Evolutionary conservation across 2,113 vertebrate genomes (phyloP).

Genomic region (Cathartes aura): DNA sequence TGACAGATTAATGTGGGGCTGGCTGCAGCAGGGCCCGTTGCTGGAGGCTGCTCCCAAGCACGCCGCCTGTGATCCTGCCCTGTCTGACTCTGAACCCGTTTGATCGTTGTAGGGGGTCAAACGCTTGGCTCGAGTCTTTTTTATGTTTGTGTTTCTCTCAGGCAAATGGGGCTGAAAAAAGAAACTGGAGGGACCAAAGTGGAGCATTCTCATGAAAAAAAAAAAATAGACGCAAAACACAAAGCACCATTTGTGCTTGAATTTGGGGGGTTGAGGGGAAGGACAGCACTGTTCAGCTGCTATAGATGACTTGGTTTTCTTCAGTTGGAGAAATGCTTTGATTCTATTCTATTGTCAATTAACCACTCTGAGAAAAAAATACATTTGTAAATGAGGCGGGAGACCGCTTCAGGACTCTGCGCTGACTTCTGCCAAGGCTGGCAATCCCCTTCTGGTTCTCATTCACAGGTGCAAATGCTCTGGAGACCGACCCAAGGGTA

Average conservation of each 20-base stretch:
- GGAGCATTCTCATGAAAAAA: neutral
- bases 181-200: neutral
- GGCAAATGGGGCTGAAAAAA: neutral
- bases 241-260: neutral
- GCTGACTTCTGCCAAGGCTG: neutral
- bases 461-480: neutral
- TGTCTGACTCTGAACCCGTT: neutral
- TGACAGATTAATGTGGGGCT: neutral
- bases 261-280: neutral
- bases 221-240: neutral
- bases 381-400: neutral
- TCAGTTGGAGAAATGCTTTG: neutral
- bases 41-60: neutral
- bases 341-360: neutral
- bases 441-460: neutral
- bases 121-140: neutral
- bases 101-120: neutral
- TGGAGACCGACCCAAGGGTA: neutral
- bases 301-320: neutral
- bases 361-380: neutral
- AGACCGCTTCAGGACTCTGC: neutral
- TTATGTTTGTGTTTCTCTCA: neutral
- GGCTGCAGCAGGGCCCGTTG: neutral
- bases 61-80: rapidly evolving
- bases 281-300: neutral